Percentiles rank a stretch among this genome's conserved stretches.
Evolutionary conservation across 2,113 vertebrate genomes (phyloP).

Genomic region (Colius striatus): DNA sequence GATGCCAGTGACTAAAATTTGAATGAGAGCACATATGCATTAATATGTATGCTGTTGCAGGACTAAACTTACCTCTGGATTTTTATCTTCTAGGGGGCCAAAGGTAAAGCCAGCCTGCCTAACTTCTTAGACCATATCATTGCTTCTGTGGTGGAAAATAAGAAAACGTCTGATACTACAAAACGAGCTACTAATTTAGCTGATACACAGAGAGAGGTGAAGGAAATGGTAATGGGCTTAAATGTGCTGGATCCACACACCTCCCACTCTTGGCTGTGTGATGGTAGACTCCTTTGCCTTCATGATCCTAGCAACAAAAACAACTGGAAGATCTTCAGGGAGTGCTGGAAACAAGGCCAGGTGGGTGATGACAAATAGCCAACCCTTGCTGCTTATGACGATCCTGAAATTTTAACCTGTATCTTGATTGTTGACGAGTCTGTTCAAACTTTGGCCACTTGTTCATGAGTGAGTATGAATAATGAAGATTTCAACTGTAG

Average conservation of each 20-base stretch:
- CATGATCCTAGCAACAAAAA: slow-evolving; percentile 97
- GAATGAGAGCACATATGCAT: neutral
- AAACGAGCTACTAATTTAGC: slow-evolving; percentile 81
- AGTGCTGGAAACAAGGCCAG: slow-evolving; percentile 99
- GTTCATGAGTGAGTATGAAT: neutral
- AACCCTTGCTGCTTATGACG: neutral
- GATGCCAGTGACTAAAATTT: neutral
- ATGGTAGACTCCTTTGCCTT: slow-evolving; percentile 95
- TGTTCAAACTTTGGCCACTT: neutral
- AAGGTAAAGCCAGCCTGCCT: slow-evolving; percentile 92
- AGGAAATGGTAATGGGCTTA: slow-evolving; percentile 94
- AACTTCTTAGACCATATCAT: slow-evolving; percentile 99
- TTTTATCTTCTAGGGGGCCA: slow-evolving; percentile 83
- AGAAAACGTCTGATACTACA: slow-evolving; percentile 90
- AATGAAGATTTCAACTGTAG: neutral
- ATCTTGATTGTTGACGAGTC: neutral
- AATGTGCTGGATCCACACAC: slow-evolving; percentile 97
- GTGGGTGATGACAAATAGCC: slow-evolving; percentile 71
- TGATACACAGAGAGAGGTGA: slow-evolving; percentile 84
- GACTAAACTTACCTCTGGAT: slow-evolving; percentile 2
- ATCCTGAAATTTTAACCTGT: neutral
- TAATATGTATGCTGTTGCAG: neutral
- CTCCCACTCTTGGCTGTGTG: slow-evolving; percentile 98
- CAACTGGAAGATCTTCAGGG: slow-evolving; percentile 99
- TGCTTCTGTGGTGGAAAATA: slow-evolving; percentile 98